A percentile compares a stretch with the other conserved stretches of the same genome.
phyloP scores from a whole-genome alignment of 2,888 invertebrate genomes.

The Bedellia somnulentella region DNA sequence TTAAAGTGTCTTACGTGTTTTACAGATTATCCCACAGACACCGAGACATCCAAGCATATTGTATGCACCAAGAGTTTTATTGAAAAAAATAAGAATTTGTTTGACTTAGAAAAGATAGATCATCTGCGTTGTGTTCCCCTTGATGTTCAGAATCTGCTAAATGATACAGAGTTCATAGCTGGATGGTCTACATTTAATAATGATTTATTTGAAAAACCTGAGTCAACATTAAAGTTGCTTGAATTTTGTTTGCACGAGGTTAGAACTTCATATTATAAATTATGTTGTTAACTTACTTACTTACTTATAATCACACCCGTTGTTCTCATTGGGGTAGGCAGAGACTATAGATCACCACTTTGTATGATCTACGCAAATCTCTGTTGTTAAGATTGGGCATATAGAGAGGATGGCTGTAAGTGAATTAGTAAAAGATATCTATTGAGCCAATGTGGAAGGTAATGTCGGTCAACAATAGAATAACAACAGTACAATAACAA shows the following conservation, averaged over 20 bases:
- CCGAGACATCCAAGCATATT: conserved; percentile 23
- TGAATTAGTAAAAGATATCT: too few species aligned
- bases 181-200: conserved; percentile 66
- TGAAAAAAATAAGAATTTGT: conserved; percentile 33
- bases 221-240: conserved; percentile 67
- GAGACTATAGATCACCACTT: too few species aligned
- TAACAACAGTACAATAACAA: too few species aligned
- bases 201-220: conserved; percentile 70
- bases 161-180: conserved; percentile 57
- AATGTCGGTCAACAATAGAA: too few species aligned
- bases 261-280: conserved; percentile 1
- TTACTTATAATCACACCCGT: too few species aligned
- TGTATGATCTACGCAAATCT: too few species aligned
- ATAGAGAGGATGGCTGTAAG: too few species aligned
- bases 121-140: conserved; percentile 60
- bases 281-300: too few species aligned
- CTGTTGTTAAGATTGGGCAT: too few species aligned
- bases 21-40: conserved; percentile 26
- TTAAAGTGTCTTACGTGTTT: too few species aligned
- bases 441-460: too few species aligned
- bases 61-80: conserved; percentile 29
- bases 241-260: conserved; percentile 82
- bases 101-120: conserved; percentile 61
- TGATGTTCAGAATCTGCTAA: conserved; percentile 55
- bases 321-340: too few species aligned